phyloP scores from a whole-genome alignment of 2,113 vertebrate genomes.

The Ammodytes marinus region DNA sequence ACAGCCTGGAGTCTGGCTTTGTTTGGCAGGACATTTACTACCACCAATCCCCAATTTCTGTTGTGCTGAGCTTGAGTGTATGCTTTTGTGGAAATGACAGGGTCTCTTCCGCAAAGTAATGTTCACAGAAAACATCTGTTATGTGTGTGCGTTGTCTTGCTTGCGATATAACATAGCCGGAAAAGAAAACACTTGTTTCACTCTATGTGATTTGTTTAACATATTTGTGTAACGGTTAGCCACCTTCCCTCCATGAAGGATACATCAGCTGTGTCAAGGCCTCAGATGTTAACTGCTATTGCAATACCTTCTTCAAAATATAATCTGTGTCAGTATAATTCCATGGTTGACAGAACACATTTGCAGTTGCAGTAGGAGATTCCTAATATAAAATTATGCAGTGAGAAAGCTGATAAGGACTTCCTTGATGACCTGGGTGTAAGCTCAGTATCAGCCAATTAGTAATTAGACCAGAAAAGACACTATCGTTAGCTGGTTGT shows the following conservation, averaged over 20 bases:
- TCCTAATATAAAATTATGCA: neutral
- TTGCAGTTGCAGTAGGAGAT: neutral
- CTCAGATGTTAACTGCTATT: conserved; percentile 3
- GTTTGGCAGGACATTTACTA: neutral
- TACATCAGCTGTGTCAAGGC: conserved; percentile 13
- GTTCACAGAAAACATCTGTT: conserved; percentile 2
- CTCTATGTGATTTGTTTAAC: conserved; percentile 12
- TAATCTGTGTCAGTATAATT: neutral
- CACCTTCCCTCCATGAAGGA: conserved; percentile 29
- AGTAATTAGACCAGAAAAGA: neutral
- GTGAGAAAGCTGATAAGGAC: neutral
- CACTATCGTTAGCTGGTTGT: neutral
- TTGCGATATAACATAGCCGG: neutral
- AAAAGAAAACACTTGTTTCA: neutral
- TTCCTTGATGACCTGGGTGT: neutral
- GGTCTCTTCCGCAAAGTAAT: neutral
- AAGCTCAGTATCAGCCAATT: neutral
- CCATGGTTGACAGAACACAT: conserved; percentile 2
- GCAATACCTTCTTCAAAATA: neutral
- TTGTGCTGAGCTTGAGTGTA: neutral
- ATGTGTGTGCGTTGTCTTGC: neutral
- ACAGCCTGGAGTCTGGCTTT: neutral
- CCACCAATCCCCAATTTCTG: neutral
- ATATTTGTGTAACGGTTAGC: conserved; percentile 29
- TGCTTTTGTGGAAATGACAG: neutral